Evolutionary conservation across 2,797 vertebrate species (phyloP).

Genomic region (Mormyrus hasselquistii): DNA sequence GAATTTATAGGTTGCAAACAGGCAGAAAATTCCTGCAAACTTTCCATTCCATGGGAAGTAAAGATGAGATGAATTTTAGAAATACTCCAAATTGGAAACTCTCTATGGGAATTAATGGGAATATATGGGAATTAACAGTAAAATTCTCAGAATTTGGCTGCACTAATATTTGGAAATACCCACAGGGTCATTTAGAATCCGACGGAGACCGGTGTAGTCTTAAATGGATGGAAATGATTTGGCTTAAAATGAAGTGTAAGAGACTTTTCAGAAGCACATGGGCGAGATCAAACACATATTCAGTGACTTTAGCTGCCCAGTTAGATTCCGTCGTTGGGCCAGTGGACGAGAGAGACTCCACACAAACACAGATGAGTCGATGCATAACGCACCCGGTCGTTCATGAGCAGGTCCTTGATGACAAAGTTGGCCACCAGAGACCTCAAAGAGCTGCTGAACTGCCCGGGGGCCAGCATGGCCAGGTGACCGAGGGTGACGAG

Average conservation of each 20-base stretch:
- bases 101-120: not conserved
- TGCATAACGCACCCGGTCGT: slow-evolving; percentile 74
- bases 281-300: not conserved
- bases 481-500: slow-evolving; percentile 91
- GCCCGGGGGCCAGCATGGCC: slow-evolving; percentile 90
- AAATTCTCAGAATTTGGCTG: not conserved
- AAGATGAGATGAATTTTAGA: not conserved
- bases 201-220: not conserved
- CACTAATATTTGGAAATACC: not conserved
- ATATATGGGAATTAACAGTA: not conserved
- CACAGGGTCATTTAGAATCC: not conserved
- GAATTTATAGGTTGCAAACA: not conserved
- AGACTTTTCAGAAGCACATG: not conserved
- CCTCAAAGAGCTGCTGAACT: slow-evolving; percentile 90
- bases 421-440: slow-evolving; percentile 96
- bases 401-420: slow-evolving; percentile 97
- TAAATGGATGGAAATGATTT: not conserved
- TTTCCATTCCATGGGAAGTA: not conserved
- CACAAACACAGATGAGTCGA: not conserved
- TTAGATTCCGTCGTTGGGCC: not conserved
- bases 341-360: not conserved
- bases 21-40: not conserved
- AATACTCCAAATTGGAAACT: not conserved
- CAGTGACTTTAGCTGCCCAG: not conserved
- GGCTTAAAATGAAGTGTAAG: not conserved